Conservation (phyloP, 2,888 invertebrate species). For the Ligdia adustata region DNA sequence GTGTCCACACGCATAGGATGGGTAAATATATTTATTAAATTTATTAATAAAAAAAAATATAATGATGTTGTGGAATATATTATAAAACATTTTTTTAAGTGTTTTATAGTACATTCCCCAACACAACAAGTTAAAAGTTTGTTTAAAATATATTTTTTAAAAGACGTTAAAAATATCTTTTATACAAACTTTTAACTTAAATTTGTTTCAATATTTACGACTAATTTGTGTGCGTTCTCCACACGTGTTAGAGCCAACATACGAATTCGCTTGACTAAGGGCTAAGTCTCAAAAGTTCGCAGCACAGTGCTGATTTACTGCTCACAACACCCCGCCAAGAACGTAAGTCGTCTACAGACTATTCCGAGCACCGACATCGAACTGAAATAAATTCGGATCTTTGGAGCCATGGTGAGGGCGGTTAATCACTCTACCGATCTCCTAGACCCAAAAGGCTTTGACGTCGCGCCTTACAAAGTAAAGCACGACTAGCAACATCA, state of each 20-base stretch:
- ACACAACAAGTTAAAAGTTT: no score
- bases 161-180: not conserved
- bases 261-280: constrained; percentile 55
- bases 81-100: no score
- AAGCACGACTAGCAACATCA: constrained; percentile 59
- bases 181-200: not conserved
- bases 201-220: not conserved
- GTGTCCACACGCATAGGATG: constrained; percentile 9
- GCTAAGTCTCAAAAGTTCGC: constrained; percentile 86
- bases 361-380: constrained; percentile 83
- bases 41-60: not conserved
- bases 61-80: no score
- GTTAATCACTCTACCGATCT: constrained; percentile 56
- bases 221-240: no score
- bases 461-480: constrained; percentile 55
- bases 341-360: constrained; percentile 85
- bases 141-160: no score
- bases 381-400: constrained; percentile 51
- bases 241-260: not conserved
- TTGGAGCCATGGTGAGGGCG: constrained; percentile 47
- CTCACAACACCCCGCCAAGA: constrained; percentile 77
- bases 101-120: no score
- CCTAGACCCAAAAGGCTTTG: constrained; percentile 61
- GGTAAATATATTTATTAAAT: no score
- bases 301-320: constrained; percentile 53